Evolutionary conservation across 1,140 invertebrate genomes (phyloP), one percentile per base, ranked within the genome.

Genomic region (Artemia franciscana): DNA sequence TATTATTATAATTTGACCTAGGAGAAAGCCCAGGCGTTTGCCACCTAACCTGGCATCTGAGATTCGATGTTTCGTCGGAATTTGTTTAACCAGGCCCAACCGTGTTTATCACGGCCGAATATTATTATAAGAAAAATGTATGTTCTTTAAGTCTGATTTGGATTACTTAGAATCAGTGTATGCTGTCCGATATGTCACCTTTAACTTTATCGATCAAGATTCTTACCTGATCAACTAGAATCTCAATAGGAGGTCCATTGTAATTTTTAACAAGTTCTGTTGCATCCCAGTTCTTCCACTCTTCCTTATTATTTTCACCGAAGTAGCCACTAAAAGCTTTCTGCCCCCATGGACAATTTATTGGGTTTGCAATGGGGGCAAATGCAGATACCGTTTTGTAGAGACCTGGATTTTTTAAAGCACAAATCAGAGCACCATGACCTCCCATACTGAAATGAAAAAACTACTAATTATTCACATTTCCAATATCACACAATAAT

Each of bases 351-450:
- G 80, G 78, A 69, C 85, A 85, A 51, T 82, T 74, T 12, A 76
- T 79, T 0, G 94, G 92, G 76, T 97, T 93, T 60, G 83, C 83
- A 69, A 98, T 97, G 0, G 95, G 92, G 23, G 95, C 82, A 80
- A 99, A 98, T n/a, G 90, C 90, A 63, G 91, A 94, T 0, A 95
- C 91, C 39, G 86, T 85, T 67, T 81, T 81, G 73, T 90, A 99
- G 63, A 85, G 75, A 4, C 84, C 85, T 24, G 92, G 93, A 74
- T 93, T 95, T 72, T 91, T 91, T 23, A 98, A 73, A 18, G 86
- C 84, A 73, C 86, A 88, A 27, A 93, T 84, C 24, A 98, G 73
- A 25, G 95, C 94, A 25, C 95, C 95, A 76, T 96, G 92, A 61
- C 94, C 93, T 60, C 93, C 93, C 92, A 97, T 96, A 70, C 91